Evolutionary conservation across 2,888 invertebrate genomes (phyloP).

Genomic region (Dasysyrphus tricinctus): DNA sequence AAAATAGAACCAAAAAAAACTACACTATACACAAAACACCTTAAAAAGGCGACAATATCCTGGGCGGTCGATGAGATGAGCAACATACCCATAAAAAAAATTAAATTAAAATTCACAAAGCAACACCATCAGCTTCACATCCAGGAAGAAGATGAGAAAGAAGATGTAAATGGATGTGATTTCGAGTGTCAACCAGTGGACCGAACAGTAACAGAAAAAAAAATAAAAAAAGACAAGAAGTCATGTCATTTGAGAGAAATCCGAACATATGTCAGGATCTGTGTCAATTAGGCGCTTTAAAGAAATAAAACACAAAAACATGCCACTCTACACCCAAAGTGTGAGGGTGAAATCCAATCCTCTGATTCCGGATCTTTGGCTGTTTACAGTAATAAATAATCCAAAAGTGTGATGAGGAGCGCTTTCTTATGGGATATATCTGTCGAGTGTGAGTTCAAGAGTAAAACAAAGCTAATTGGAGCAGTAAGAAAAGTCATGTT

Average conservation of each 20-base stretch:
- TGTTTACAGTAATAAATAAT: constrained; percentile 72
- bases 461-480: constrained; percentile 72
- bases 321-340: constrained; percentile 31
- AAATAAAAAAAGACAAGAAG: constrained; percentile 24
- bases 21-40: constrained; percentile 20
- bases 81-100: constrained; percentile 26
- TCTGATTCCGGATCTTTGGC: constrained; percentile 45
- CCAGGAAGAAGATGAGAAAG: constrained; percentile 29
- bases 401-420: constrained; percentile 69
- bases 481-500: constrained; percentile 62
- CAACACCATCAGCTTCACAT: constrained; percentile 38
- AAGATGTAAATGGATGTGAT: constrained; percentile 64
- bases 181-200: constrained; percentile 68
- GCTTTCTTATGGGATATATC: constrained; percentile 31
- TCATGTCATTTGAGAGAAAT: constrained; percentile 68
- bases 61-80: constrained; percentile 71
- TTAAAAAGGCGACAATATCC: constrained; percentile 66
- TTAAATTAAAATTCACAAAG: constrained; percentile 71
- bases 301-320: constrained; percentile 62
- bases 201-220: constrained; percentile 28
- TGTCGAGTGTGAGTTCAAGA: constrained; percentile 55
- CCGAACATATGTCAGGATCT: constrained; percentile 75
- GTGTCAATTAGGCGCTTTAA: constrained; percentile 75
- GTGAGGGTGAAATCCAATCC: constrained; percentile 72
- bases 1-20: not conserved